Base-by-base conservation (phyloP, 2,797 vertebrate genomes). In the Amphiprion clarkii region DNA sequence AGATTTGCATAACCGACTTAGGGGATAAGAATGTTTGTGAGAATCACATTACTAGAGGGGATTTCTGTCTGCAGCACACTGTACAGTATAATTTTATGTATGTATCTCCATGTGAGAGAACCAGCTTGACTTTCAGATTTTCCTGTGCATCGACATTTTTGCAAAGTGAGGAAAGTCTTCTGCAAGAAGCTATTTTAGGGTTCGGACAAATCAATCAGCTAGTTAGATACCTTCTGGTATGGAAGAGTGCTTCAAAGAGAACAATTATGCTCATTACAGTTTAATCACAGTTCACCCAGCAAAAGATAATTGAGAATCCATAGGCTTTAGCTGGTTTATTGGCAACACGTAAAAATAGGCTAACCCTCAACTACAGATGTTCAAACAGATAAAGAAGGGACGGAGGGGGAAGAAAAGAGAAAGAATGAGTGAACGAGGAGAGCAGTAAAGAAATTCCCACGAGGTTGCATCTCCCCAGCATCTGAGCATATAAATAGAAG, bases 401-500 rank as follows among this genome's bases (percentile, higher is more conserved):
- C 64, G 65, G 40, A 55, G 62, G 31, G 55, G 56, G 51, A 40
- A 63, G 33, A 23, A 58, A n/a, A 54, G 2, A 70, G 29, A 67
- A 36, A 57, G 51, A 70, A 42, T 31, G 67, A 77, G 82, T 59
- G 79, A 85, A 67, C 58, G 76, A 83, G 81, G 82, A 87, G 74
- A 88, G 89, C 78, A 82, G 84, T 84, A 81, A 79, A 86, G 76
- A 87, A 76, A 77, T 93, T 36, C 93, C 90, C 92, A 88, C 2
- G 83, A 84, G 93, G 79, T 78, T 93, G 78, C 85, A 92, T 93
- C 90, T 92, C 92, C 89, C 86, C 82, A 89, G 88, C 87, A 93
- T 93, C 91, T 83, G 88, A 91, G 89, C 85, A 59, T 94, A 94
- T 92, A 94, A 94, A 94, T 94, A 94, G 93, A 91, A 87, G 81